Evolutionary conservation across 2,113 vertebrate species (phyloP), one percentile per base, ranked within the genome.

Genomic region (Meleagris gallopavo): DNA sequence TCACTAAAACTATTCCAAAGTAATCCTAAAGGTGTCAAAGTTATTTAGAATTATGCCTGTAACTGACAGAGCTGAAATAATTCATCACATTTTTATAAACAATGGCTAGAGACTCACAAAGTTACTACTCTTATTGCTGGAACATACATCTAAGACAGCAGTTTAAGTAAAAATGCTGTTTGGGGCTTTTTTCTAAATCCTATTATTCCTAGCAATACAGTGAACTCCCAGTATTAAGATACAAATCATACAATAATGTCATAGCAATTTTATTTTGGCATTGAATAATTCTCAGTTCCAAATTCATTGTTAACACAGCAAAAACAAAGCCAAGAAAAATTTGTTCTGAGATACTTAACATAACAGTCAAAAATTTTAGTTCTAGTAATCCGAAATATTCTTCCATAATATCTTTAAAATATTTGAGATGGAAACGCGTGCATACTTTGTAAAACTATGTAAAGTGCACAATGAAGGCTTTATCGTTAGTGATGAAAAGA

Each of bases 311-410:
- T 89, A 87, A 45, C 0, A 0, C 54, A 88, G 73, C 75, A 62
- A 71, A 85, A 92, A 65, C 5, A 11, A 93, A 91, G 93, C 78
- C 91, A 96, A 96, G 82, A 83, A 87, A 90, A 85, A 54, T 50
- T 73, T 85, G 7, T 82, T 85, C 45, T 2, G 9, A 72, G 41
- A 85, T 54, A 50, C 30, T 62, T 65, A 66, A 60, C 45, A 24
- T 86, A 94, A 40, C 24, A 72, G 36, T 34, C 32, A 57, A 77
- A 89, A 14, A 2, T 55, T 48, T 58, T 16, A 86, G 48, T 81
- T 90, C 41, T 85, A 48, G 38, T 75, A 74, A 77, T 74, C 64
- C 38, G 54, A 88, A 93, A 77, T 38, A 64, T 86, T 83, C 41
- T 86, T 90, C 50, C 32, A 48, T 36, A 69, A 36, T 74, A 55